Percentiles rank a stretch among this genome's conserved stretches.
phyloP scores from a whole-genome alignment of 1,140 invertebrate genomes.

The Ganaspis sp. region DNA sequence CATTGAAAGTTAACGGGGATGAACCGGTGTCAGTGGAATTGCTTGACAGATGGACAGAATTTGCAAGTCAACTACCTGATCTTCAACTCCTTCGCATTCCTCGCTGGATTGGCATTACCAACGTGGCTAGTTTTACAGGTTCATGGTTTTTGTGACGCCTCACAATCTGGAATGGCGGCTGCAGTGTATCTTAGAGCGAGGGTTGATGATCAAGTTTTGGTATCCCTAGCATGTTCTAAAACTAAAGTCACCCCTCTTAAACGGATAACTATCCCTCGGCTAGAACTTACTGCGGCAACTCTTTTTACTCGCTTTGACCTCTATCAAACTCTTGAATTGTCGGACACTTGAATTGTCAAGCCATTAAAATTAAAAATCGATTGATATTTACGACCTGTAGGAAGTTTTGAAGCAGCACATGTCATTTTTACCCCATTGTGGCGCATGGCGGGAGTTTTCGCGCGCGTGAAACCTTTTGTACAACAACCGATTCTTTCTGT shows the following conservation, averaged over 20 bases:
- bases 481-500: too few species aligned
- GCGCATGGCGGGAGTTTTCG: too few species aligned
- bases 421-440: too few species aligned
- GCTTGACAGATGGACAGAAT: slow-evolving; percentile 39
- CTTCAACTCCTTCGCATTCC: too few species aligned
- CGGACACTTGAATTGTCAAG: too few species aligned
- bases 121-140: too few species aligned
- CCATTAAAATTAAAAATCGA: too few species aligned
- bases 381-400: too few species aligned
- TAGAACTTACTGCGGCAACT: background rate
- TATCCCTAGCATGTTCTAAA: background rate
- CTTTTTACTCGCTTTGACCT: slow-evolving; percentile 39
- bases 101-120: too few species aligned
- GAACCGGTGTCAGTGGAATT: slow-evolving; percentile 34
- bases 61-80: too few species aligned
- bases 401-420: too few species aligned
- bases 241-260: background rate
- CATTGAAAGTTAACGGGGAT: slow-evolving; percentile 60
- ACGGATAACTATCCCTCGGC: background rate
- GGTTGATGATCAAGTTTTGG: slow-evolving; percentile 54
- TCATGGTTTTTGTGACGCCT: slow-evolving; percentile 20
- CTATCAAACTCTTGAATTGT: background rate
- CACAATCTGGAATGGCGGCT: slow-evolving; percentile 19
- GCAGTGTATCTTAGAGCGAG: slow-evolving; percentile 45
- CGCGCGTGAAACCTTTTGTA: too few species aligned